Base-by-base conservation (phyloP, 2,113 vertebrate genomes). In the Apteryx mantelli region DNA sequence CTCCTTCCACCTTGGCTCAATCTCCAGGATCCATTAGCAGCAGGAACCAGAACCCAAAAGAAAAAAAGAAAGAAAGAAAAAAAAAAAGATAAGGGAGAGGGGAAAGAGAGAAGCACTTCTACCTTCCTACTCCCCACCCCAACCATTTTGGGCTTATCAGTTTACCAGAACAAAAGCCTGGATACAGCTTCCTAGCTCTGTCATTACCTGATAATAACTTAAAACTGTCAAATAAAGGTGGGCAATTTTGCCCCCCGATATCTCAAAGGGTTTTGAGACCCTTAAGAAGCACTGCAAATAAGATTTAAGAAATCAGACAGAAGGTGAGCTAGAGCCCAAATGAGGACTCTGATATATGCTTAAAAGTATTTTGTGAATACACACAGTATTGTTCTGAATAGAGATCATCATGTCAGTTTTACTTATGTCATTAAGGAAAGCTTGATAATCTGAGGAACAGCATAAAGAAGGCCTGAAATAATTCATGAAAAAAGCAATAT, bases 21-120 rank as follows among this genome's bases (percentile, higher is more conserved):
- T 21, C 26, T 75, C 65, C 55, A 71, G 34, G 42, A 18, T 89
- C 11, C 46, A 36, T 20, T 65, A 65, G 36, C 19, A 88, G 24
- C 42, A 85, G 22, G 56, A 30, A 71, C 7, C 20, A 64, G 46
- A 84, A 89, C 8, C 65, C 4, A 87, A 15, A 68, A 58, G 3
- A 18, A 52, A 40, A 20, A 25, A 46, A 36, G 38, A 20, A 56
- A 14, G 12, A 11, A 44, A 19, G 15, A 25, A 11, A 4, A 17
- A 2, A 2, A 18, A 13, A 38, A 38, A 80, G 40, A 79, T 48
- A 1, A 11, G 3, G 5, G 2, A 48, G 2, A 60, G 28, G 26
- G 56, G 42, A 73, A 90, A 74, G 30, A 92, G 4, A 80, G 65
- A 7, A 84, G 32, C 18, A 89, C 22, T 65, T 88, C 36, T 66